Percentiles rank a stretch among this genome's conserved stretches.
Evolutionary conservation across 37 sponge, comb jelly and placozoan genomes (phyloP).

Genomic region (Hormiphora californensis): DNA sequence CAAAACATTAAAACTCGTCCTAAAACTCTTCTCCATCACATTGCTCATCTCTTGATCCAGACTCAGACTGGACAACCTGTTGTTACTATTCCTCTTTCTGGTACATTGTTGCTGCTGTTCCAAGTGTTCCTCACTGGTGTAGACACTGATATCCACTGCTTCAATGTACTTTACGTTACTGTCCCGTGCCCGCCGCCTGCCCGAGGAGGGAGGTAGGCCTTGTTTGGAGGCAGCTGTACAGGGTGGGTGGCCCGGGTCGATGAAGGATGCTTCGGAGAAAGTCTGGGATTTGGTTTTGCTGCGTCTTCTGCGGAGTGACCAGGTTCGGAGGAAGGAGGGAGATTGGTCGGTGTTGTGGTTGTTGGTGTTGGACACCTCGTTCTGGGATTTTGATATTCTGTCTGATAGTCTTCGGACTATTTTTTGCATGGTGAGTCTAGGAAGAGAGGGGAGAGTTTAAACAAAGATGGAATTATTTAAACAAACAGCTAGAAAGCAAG

Average conservation of each 20-base stretch:
- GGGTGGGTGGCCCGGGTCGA: constrained; percentile 13
- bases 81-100: background rate
- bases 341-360: background rate
- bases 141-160: background rate
- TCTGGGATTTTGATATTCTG: background rate
- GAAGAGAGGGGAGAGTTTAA: background rate
- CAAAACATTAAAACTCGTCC: background rate
- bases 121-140: background rate
- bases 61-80: background rate
- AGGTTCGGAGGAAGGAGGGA: constrained; percentile 25
- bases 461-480: background rate
- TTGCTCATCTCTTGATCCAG: background rate
- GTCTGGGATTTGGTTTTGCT: background rate
- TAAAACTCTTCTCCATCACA: background rate
- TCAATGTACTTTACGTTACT: background rate
- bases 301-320: constrained; percentile 8
- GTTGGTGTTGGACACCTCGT: background rate
- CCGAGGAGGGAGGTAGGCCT: background rate
- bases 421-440: constrained; percentile 18
- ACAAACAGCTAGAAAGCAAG: background rate
- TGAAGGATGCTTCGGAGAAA: background rate
- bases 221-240: background rate
- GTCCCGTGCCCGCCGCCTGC: background rate
- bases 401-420: constrained; percentile 37
- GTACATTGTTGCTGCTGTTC: too few relatives aligned